Evolutionary conservation across 2,797 vertebrate species (phyloP).

Genomic region (Ceyx erithaca): DNA sequence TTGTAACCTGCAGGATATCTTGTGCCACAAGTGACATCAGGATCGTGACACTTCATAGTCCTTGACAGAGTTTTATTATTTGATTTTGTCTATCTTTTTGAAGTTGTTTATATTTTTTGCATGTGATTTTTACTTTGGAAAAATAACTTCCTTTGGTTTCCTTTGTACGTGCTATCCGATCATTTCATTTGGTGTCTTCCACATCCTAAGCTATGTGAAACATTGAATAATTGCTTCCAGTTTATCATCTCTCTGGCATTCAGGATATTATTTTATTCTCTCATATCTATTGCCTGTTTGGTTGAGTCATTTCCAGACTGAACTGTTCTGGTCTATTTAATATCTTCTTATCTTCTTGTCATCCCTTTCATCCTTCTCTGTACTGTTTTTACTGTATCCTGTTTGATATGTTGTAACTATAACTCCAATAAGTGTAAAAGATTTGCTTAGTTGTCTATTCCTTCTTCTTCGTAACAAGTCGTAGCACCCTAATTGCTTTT

Average conservation of each 20-base stretch:
- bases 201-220: slow-evolving; percentile 50
- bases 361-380: slow-evolving; percentile 48
- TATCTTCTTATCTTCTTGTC: slow-evolving; percentile 42
- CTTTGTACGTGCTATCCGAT: background rate
- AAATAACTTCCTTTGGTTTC: slow-evolving; percentile 15
- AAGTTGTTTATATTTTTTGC: background rate
- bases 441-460: background rate
- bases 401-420: background rate
- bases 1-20: background rate
- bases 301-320: slow-evolving; percentile 42
- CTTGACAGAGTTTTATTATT: background rate
- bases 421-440: background rate
- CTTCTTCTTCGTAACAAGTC: background rate
- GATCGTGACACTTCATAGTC: background rate
- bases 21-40: background rate
- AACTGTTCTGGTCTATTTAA: slow-evolving; percentile 40
- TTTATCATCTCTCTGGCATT: slow-evolving; percentile 27
- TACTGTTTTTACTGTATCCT: slow-evolving; percentile 24
- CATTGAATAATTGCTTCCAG: slow-evolving; percentile 4
- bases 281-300: slow-evolving; percentile 26
- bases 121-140: slow-evolving; percentile 1
- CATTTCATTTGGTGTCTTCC: slow-evolving; percentile 21
- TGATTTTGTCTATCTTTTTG: background rate
- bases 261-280: slow-evolving; percentile 24
- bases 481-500: background rate